Evolutionary conservation across 2,888 invertebrate genomes (phyloP).

Genomic region (Ceriagrion tenellum): DNA sequence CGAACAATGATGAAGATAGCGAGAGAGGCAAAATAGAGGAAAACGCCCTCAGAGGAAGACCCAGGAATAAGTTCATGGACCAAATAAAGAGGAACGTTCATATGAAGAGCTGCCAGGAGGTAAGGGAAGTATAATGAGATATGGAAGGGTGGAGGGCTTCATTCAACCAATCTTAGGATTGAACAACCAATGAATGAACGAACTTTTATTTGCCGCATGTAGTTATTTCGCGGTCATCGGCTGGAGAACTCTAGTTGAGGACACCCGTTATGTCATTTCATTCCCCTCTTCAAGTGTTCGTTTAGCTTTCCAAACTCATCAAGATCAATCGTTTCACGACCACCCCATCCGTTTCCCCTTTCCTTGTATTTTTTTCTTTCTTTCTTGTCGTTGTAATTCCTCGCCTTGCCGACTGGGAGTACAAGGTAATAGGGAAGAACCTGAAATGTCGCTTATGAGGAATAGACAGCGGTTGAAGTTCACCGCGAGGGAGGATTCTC

Average conservation of each 20-base stretch:
- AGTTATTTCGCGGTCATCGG: not conserved
- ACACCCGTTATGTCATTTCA: not conserved
- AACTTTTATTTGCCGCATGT: not conserved
- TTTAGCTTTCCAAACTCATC: not conserved
- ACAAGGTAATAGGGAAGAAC: not conserved
- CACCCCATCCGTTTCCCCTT: not conserved
- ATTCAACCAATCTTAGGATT: too few species aligned
- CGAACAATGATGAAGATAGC: too few species aligned
- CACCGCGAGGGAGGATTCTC: not conserved
- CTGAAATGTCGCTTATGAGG: conserved; percentile 5
- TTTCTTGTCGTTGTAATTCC: not conserved
- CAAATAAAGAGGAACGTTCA: too few species aligned
- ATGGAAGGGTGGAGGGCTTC: too few species aligned
- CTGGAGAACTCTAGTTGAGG: not conserved
- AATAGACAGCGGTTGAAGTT: not conserved
- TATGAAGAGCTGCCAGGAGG: too few species aligned
- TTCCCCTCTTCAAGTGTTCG: not conserved
- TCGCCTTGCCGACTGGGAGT: not conserved
- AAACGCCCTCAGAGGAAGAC: too few species aligned
- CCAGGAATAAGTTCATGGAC: too few species aligned
- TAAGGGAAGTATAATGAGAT: too few species aligned
- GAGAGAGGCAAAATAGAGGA: too few species aligned
- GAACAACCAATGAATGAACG: too few species aligned
- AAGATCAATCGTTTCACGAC: not conserved
- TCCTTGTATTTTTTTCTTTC: not conserved